A percentile compares a stretch with the other conserved stretches of the same genome.
Conservation (phyloP, 1,140 invertebrate genomes). For the Planococcus citri region DNA sequence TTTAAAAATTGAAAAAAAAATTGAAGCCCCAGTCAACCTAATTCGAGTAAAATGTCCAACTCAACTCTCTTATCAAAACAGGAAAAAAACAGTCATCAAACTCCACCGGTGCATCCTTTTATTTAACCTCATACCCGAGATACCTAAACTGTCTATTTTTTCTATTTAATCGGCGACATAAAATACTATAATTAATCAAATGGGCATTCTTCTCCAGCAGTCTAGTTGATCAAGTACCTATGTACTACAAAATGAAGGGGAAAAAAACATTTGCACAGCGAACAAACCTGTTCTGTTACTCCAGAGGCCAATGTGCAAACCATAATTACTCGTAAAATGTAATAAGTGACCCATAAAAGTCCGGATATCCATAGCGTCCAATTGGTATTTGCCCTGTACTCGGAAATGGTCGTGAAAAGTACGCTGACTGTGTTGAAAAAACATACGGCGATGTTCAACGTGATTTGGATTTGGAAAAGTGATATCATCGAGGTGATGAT, state of each 20-base stretch:
- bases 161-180: slow-evolving; percentile 19
- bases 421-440: slow-evolving; percentile 23
- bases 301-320: slow-evolving; percentile 20
- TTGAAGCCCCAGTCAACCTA: no score
- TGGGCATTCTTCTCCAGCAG: background rate
- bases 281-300: slow-evolving; percentile 15
- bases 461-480: slow-evolving; percentile 3
- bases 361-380: background rate
- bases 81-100: background rate
- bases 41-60: no score
- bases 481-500: background rate
- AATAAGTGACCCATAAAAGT: slow-evolving; percentile 17
- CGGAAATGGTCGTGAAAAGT: slow-evolving; percentile 21
- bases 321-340: slow-evolving; percentile 4
- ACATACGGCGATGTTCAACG: slow-evolving; percentile 7
- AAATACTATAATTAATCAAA: slow-evolving; percentile 16
- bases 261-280: no score
- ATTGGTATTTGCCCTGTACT: background rate
- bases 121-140: background rate
- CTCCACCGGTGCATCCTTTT: background rate
- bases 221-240: background rate
- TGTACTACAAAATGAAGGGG: no score
- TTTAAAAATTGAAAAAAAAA: no score
- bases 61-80: background rate
- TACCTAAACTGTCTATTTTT: background rate